Conservation (phyloP, 2,888 invertebrate genomes). For the Hypena proboscidalis region DNA sequence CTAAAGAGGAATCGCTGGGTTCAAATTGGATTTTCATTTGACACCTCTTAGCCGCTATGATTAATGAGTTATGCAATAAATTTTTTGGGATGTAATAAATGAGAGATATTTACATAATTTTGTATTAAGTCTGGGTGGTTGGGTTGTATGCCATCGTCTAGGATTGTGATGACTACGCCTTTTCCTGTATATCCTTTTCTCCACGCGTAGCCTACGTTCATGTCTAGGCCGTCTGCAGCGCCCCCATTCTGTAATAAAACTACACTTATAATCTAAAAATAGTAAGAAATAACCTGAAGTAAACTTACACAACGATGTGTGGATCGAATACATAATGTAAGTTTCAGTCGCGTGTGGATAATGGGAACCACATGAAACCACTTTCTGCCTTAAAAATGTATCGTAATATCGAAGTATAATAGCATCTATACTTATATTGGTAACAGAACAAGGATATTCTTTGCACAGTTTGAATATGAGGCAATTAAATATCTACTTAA, state of each 20-base stretch:
- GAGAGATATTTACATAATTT: conserved; percentile 92
- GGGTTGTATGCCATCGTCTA: conserved; percentile 98
- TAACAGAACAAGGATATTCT: too few species aligned
- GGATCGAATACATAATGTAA: conserved; percentile 37
- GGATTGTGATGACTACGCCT: conserved; percentile 97
- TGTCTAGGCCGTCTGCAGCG: conserved; percentile 96
- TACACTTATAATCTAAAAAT: conserved; percentile 28
- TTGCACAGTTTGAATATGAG: too few species aligned
- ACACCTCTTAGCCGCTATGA: conserved; percentile 21
- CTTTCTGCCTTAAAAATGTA: conserved; percentile 18
- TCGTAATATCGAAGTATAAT: conserved; percentile 6
- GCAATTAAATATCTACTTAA: too few species aligned
- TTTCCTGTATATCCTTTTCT: conserved; percentile 97
- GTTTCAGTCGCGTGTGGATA: conserved; percentile 37
- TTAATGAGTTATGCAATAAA: conserved; percentile 18
- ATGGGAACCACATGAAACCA: conserved; percentile 25
- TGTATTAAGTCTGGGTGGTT: conserved; percentile 96
- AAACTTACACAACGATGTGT: conserved; percentile 29
- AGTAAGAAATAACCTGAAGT: conserved; percentile 30
- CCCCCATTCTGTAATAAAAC: conserved; percentile 91
- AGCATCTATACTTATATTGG: too few species aligned
- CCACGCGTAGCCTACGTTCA: conserved; percentile 98
- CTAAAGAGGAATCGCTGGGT: conserved; percentile 23
- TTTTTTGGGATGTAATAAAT: conserved; percentile 9
- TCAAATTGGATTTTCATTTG: conserved; percentile 22